Evolutionary conservation across 2,797 vertebrate species (phyloP).

Genomic region (Pangasius mekongensis): DNA sequence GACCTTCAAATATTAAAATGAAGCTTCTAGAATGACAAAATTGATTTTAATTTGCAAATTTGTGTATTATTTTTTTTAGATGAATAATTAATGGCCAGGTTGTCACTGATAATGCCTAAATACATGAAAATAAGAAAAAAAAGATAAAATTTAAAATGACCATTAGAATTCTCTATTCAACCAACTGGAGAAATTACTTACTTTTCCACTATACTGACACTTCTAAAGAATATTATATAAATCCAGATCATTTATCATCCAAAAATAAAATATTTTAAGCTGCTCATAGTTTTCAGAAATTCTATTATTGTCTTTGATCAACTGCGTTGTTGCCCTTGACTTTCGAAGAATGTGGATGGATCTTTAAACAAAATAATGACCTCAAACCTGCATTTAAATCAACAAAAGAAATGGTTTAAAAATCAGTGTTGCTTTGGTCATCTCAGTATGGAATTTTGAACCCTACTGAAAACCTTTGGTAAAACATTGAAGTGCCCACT

Average conservation of each 20-base stretch:
- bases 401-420: no score
- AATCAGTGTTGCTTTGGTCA: no score
- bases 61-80: not conserved
- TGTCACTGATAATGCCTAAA: not conserved
- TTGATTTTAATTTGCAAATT: not conserved
- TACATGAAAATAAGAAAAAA: not conserved
- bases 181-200: not conserved
- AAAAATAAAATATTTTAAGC: not conserved
- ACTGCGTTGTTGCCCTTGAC: not conserved
- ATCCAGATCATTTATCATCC: not conserved
- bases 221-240: not conserved
- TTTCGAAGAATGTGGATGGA: not conserved
- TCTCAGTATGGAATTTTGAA: no score
- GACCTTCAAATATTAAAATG: not conserved
- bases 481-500: no score
- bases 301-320: not conserved
- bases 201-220: not conserved
- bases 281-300: not conserved
- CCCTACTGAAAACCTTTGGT: no score
- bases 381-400: no score
- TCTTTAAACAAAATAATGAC: not conserved
- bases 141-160: no score
- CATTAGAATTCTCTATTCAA: not conserved
- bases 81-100: not conserved
- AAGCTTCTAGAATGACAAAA: not conserved